Percentiles rank a stretch among this genome's conserved stretches.
Conservation (phyloP, 2,888 invertebrate genomes). For the Tortrix viridana region DNA sequence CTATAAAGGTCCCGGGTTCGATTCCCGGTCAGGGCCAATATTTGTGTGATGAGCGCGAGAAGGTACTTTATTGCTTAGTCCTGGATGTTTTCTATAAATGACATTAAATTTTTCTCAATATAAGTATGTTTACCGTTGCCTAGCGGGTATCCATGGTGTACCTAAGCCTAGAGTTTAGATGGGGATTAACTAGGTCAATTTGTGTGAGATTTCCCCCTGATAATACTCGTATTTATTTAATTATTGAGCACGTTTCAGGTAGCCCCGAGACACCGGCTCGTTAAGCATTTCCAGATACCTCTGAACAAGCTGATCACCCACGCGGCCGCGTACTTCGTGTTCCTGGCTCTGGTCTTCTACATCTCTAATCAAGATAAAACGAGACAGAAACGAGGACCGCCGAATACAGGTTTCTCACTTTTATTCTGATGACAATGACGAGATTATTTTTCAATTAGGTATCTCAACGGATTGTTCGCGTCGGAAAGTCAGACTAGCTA, state of each 20-base stretch:
- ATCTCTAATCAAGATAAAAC: conserved; percentile 85
- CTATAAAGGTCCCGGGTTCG: too few relatives aligned
- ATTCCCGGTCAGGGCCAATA: too few relatives aligned
- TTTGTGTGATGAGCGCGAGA: too few relatives aligned
- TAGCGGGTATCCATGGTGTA: too few relatives aligned
- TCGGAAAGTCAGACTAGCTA: conserved; percentile 35
- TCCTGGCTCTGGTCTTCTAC: conserved; percentile 85
- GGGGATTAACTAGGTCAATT: too few relatives aligned
- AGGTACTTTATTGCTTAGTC: too few relatives aligned
- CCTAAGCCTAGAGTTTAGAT: too few relatives aligned
- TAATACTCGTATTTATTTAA: too few relatives aligned
- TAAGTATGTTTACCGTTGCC: too few relatives aligned
- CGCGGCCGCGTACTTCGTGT: conserved; percentile 86
- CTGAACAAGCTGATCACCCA: conserved; percentile 89
- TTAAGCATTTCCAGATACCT: conserved; percentile 85
- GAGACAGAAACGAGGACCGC: conserved; percentile 83
- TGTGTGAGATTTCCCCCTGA: too few relatives aligned
- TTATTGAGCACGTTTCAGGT: conserved; percentile 53
- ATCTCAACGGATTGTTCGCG: conserved; percentile 53
- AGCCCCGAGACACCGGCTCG: conserved; percentile 65
- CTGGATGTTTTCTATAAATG: too few relatives aligned
- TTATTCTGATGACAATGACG: conserved; percentile 47
- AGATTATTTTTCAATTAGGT: conserved; percentile 54
- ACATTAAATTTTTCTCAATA: too few relatives aligned
- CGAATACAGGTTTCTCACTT: conserved; percentile 76